A percentile compares a stretch with the other conserved stretches of the same genome.
These are phyloP conservation scores for Pavo muticus DNA, from an alignment of 2,113 vertebrate species.

Conservation along the genomic window DNA sequence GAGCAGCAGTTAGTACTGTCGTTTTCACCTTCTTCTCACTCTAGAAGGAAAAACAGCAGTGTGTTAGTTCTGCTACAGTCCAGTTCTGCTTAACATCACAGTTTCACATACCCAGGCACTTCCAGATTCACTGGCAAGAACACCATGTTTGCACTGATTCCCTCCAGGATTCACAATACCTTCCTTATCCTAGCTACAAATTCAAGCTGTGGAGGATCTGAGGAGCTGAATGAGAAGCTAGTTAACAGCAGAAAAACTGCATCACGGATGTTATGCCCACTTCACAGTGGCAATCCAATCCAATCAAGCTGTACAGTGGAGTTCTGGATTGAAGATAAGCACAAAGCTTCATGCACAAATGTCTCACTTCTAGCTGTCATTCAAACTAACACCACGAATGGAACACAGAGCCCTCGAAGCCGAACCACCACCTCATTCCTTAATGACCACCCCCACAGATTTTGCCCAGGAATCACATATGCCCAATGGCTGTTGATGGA, in stretches of 20 bases:
- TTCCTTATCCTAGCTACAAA: not conserved
- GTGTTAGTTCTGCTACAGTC: not conserved
- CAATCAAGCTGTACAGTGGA: not conserved
- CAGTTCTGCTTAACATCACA: not conserved
- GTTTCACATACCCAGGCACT: not conserved
- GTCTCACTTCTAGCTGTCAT: too few species aligned
- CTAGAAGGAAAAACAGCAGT: slow-evolving; percentile 66
- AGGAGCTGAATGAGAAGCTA: accelerated
- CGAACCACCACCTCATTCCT: too few species aligned
- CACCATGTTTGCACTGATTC: not conserved
- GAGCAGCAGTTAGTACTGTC: slow-evolving; percentile 92
- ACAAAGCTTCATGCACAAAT: too few species aligned
- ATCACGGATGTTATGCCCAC: not conserved
- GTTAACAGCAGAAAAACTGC: not conserved
- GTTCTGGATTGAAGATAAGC: too few species aligned
- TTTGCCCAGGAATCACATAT: too few species aligned
- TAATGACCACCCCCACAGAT: too few species aligned
- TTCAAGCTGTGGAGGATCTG: not conserved
- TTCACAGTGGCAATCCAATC: not conserved
- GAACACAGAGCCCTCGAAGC: too few species aligned
- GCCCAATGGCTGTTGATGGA: too few species aligned
- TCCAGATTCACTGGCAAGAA: not conserved
- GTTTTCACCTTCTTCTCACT: slow-evolving; percentile 93
- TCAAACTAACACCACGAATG: too few species aligned
- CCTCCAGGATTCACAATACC: not conserved